Evolutionary conservation across 1,140 invertebrate species (phyloP), one percentile per base, ranked within the genome.

Genomic region (Drosophila teissieri): DNA sequence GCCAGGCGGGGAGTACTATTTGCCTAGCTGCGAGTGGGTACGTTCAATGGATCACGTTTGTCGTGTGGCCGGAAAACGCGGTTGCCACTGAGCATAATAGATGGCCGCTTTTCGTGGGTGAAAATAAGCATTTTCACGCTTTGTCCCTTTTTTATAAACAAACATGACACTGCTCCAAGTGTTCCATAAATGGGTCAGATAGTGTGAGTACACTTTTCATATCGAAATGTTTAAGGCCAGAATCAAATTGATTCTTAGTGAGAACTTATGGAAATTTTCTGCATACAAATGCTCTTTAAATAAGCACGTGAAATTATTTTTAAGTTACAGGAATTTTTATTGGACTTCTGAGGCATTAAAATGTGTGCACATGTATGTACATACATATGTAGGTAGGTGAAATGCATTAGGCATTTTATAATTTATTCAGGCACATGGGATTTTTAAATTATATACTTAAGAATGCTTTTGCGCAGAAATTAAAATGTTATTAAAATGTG

Each of bases 11-110:
- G 34, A 51, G 36, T 6, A 34, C 34, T 76, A 39, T 76, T 75
- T 48, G 31, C n/a, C 27, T 75, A 58, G 62, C 73, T 65, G 44
- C 39, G 42, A 39, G 14, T 37, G 49, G 34, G 14, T 37, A 39
- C 57, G 40, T 73, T 70, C 51, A 40, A 62, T 62, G 37, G 49
- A 54, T 63, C 46, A 57, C 73, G 61, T 74, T 74, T 65, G 48
- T 75, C 57, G 36, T 42, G 15, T 22, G 48, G 10, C 45, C 14
- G 40, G 11, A 44, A 65, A 42, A 36, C 58, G 40, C 39, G 53
- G 15, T 46, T 12, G 54, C 73, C 73, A 53, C 46, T 53, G 37
- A 58, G 60, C 34, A 56, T 75, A 74, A 73, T 73, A 57, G 70
- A 52, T 75, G 45, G 52, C 42, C 61, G 17, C 36, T 27, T 61